phyloP scores from a whole-genome alignment of 2,113 vertebrate genomes.

The Esox niger region DNA sequence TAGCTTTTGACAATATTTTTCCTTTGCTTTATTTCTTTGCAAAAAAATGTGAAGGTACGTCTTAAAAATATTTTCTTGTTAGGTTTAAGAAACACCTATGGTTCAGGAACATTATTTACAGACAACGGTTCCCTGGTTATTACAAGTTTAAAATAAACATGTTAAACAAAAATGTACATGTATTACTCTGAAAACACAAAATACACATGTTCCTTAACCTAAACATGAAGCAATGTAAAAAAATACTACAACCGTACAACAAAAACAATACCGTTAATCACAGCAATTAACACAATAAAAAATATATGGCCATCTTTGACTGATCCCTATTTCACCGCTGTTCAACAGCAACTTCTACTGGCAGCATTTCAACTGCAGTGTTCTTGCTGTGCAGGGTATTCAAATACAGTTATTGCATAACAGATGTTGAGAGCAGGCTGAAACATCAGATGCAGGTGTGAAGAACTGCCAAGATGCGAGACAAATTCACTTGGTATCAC shows the following conservation, averaged over 20 bases:
- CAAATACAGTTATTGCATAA: constrained; percentile 43
- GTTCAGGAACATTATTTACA: constrained; percentile 66
- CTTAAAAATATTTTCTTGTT: constrained; percentile 64
- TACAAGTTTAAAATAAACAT: constrained; percentile 57
- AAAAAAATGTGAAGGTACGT: constrained; percentile 68
- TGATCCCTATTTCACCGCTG: constrained; percentile 53
- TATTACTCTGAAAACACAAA: constrained; percentile 52
- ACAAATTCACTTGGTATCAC: constrained; percentile 2
- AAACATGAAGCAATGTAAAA: constrained; percentile 36
- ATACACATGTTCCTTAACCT: constrained; percentile 25
- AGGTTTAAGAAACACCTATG: constrained; percentile 64
- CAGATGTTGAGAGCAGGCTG: constrained; percentile 4
- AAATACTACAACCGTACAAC: constrained; percentile 21
- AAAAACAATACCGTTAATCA: constrained; percentile 52
- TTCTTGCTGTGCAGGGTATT: constrained; percentile 9
- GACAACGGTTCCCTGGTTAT: constrained; percentile 65
- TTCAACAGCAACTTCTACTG: constrained; percentile 64
- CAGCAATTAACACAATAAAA: constrained; percentile 52
- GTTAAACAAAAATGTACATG: constrained; percentile 38
- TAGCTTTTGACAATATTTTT: constrained; percentile 29
- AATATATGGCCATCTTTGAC: constrained; percentile 67
- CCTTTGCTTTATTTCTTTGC: constrained; percentile 69
- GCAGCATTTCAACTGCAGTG: constrained; percentile 55
- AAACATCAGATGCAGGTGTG: not conserved
- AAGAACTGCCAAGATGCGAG: not conserved